Evolutionary conservation across 2,888 invertebrate genomes (phyloP), one percentile per base, ranked within the genome.

Genomic region (Rhagophthalmus giganteus): DNA sequence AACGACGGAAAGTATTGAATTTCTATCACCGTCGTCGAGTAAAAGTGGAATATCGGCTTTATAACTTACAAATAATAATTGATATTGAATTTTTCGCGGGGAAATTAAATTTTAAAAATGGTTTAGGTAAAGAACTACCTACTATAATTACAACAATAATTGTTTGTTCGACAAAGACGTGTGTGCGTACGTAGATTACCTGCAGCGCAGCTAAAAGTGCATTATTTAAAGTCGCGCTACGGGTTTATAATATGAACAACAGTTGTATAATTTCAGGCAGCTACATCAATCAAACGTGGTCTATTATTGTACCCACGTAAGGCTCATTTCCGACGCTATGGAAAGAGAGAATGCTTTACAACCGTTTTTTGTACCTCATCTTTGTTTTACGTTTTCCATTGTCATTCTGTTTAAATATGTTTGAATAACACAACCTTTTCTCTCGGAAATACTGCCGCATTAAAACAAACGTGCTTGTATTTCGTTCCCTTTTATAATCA

Each of bases 241-340:
- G 8, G 14, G 26, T 12, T 9, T 2, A 33, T 7, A 14, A 25
- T 1, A 24, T 5, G 26, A 2, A 12, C 14, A 25, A 5, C 25
- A 33, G 15, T 20, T 41, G 41, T 41, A 24, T 41, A 41, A 35
- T 44, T 44, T 44, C 25, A 44, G 15, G 42, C 35, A 38, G 38
- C 26, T 38, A 57, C 57, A 58, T 58, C 54, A 46, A 58, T 58
- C 58, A 58, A 54, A 49, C 48, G 35, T 33, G 42, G 46, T 52
- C 54, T 54, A 56, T 58, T 58, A 58, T 58, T 58, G 52, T 58
- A 54, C 52, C 34, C 20, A 20, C 34, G 38, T 44, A 54, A 51
- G 30, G 25, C 46, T 52, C 58, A 55, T 58, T 58, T 58, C 58
- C 58, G 56, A 50, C 45, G 37, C 31, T 14, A 39, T 39, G 11